Base-by-base conservation (phyloP, 2,113 vertebrate species). In the Cnemophilus loriae region DNA sequence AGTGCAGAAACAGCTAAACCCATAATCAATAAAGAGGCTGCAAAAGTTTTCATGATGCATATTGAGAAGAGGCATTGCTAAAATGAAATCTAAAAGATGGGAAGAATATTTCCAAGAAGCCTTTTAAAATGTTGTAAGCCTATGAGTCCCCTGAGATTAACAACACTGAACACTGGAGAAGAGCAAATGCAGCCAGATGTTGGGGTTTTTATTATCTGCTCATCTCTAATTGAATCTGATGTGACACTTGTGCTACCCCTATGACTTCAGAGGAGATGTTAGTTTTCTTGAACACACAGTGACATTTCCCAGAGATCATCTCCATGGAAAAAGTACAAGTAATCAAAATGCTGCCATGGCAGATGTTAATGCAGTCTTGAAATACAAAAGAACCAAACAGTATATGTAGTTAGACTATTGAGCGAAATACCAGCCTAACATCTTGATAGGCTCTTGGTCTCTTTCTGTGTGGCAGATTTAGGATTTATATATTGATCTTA, bases 201-300 rank as follows among this genome's bases (percentile, higher is more conserved):
- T 95, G 46, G n/a, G 16, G 18, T 79, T 93, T 84, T 96, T 60
- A 88, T 89, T 93, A 88, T 47, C 42, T 94, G 64, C 33, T 94
- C 26, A 63, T 87, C 27, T 84, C 64, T 96, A 90, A 95, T 57
- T 84, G 87, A 93, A 94, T 84, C 42, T 97, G 81, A 96, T 63
- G 71, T 92, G 73, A 84, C 76, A 95, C 87, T 94, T 92, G 73
- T 87, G 71, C 47, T 84, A 76, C 30, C 14, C 47, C 30, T 77
- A 14, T 55, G 61, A 89, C 84, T 93, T 96, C 86, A 90, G 81
- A 87, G 47, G 92, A 73, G 56, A 47, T n/a, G 47, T 77, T 94
- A 60, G 23, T 73, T 53, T 93, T 91, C 84, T 89, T 89, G 61
- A 97, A 88, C 35, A 89, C 35, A 83, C 46, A 93, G 39, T 78